phyloP scores from a whole-genome alignment of 2,888 invertebrate species.

The Morpho achilles region DNA sequence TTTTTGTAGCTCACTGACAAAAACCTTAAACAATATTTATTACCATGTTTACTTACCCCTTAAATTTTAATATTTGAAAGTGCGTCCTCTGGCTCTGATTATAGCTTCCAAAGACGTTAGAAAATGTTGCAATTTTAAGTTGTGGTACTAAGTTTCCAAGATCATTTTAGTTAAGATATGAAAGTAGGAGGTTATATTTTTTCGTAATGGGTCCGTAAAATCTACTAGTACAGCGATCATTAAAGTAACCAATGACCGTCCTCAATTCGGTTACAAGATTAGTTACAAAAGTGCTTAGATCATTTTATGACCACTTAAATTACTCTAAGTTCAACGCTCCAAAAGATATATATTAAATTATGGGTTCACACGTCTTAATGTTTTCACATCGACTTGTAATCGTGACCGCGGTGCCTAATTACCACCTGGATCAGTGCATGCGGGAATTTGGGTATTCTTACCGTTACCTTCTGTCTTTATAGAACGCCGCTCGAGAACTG shows the following conservation, averaged over 20 bases:
- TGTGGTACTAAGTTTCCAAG: not conserved
- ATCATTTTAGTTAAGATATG: slow-evolving; percentile 3
- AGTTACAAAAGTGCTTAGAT: slow-evolving; percentile 52
- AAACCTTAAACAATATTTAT: too few relatives aligned
- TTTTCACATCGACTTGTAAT: slow-evolving; percentile 66
- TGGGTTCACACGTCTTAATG: slow-evolving; percentile 70
- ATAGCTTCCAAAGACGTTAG: too few relatives aligned
- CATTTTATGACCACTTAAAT: slow-evolving; percentile 62
- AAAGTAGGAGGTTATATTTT: slow-evolving; percentile 4
- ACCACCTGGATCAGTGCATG: slow-evolving; percentile 60
- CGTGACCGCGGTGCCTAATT: slow-evolving; percentile 64
- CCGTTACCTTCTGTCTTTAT: slow-evolving; percentile 54
- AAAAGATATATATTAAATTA: slow-evolving; percentile 69
- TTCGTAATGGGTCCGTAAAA: slow-evolving; percentile 17
- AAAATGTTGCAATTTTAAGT: not conserved
- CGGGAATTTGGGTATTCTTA: slow-evolving; percentile 59
- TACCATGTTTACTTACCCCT: too few relatives aligned
- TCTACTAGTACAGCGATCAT: slow-evolving; percentile 47
- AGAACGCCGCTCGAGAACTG: slow-evolving; percentile 35
- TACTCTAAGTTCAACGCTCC: slow-evolving; percentile 68
- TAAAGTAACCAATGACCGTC: slow-evolving; percentile 50
- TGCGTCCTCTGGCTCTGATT: too few relatives aligned
- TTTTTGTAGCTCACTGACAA: too few relatives aligned
- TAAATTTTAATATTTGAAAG: too few relatives aligned
- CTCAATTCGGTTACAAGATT: slow-evolving; percentile 56